Base-by-base conservation (phyloP, 1,140 invertebrate species). In the Papilio machaon region DNA sequence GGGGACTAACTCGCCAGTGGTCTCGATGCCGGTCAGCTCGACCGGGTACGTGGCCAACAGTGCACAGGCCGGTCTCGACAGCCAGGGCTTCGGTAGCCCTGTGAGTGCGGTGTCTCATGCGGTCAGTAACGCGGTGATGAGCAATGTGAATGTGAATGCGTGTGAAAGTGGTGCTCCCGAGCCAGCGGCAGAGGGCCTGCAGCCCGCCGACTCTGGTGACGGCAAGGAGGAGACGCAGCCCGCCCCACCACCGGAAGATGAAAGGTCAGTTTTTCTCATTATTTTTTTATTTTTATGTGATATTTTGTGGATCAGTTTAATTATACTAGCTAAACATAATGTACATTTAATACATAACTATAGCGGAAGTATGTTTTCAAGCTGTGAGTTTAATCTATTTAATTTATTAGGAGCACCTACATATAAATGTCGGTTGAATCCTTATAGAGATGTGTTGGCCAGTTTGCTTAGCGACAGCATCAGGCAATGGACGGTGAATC, bases 201-300 rank as follows among this genome's bases (percentile, higher is more conserved):
- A 92, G 86, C 85, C 88, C 19, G 88, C 87, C 10, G 95, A 95
- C 81, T 87, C 85, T 35, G 91, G 87, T 0, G 95, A 95, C 64
- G 91, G 93, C 77, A 95, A 95, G 85, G 95, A 95, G 78, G 95
- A 95, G 52, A 74, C 85, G 47, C 91, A 91, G 84, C 80, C 89
- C 8, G 86, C 82, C 19, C 95, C 95, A 43, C 88, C 94, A 79
- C 95, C 95, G 77, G 96, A 96, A 89, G 96, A 96, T 94, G 96
- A 96, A 96, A 96, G 96, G 96, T 97, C 77, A 95, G 95, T 91
- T 80, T 60, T n/a, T 15, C 11, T 35, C 35, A 38, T 6, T 64
- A 30, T 30, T 2, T 11, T 5, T 30, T 0, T 11, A 10, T 17
- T 64, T 30, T 35, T 30, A 13, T 35, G 10, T 23, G 19, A 30